Evolutionary conservation across 2,888 invertebrate genomes (phyloP).

Genomic region (Pimpla rufipes): DNA sequence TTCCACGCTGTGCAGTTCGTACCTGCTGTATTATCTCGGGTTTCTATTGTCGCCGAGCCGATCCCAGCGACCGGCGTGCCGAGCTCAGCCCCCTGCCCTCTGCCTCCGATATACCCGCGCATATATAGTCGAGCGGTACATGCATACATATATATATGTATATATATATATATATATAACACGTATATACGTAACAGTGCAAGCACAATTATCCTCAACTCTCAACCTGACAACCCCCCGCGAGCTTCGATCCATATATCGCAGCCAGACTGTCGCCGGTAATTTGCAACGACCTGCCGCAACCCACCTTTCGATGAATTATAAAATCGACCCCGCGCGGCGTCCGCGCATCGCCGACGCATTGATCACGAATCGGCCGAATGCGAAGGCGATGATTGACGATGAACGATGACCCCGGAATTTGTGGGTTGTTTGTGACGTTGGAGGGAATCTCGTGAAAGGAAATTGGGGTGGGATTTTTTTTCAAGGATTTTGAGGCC

Average conservation of each 20-base stretch:
- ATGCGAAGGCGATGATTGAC: background rate
- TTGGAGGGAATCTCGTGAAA: no score
- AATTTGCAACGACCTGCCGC: conserved; percentile 51
- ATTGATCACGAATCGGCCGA: background rate
- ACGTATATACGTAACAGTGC: background rate
- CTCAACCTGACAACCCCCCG: conserved; percentile 16
- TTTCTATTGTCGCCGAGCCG: conserved; percentile 46
- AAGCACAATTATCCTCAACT: conserved; percentile 14
- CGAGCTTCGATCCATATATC: conserved; percentile 53
- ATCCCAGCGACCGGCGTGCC: conserved; percentile 46
- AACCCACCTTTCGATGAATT: conserved; percentile 42
- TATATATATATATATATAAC: background rate
- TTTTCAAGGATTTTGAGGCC: no score
- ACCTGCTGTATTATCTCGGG: background rate
- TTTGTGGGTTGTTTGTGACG: no score
- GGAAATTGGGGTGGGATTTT: no score
- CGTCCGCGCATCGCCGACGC: background rate
- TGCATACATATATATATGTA: no score
- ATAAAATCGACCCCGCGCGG: conserved; percentile 56
- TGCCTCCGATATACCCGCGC: background rate
- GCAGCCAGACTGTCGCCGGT: conserved; percentile 60
- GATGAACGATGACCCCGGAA: background rate
- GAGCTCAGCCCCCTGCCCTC: background rate
- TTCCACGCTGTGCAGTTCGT: conserved; percentile 17
- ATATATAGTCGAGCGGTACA: no score